These are phyloP conservation scores for Drosophila bocki DNA, from an alignment of 1,140 invertebrate species.

Conservation along the genomic window DNA sequence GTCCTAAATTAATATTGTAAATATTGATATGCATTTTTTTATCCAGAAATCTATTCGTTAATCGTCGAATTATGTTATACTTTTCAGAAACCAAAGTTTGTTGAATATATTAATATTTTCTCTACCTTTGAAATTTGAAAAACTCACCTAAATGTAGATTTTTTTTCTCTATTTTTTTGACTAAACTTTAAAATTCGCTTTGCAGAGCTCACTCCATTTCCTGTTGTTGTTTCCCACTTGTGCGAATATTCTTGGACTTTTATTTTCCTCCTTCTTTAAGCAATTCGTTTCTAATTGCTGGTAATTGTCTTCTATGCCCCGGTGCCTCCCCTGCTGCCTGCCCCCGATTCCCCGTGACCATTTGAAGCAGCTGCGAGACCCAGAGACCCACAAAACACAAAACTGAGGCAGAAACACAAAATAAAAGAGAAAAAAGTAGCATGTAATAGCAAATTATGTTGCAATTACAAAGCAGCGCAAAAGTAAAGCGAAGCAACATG, in stretches of 20 bases:
- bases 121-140: not conserved
- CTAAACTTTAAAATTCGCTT: not conserved
- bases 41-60: not conserved
- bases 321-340: not conserved
- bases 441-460: constrained; percentile 83
- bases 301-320: constrained; percentile 68
- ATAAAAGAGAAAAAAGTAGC: constrained; percentile 42
- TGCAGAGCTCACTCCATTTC: constrained; percentile 25
- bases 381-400: constrained; percentile 81
- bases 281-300: constrained; percentile 83
- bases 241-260: constrained; percentile 45
- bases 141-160: not conserved
- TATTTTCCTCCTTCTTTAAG: constrained; percentile 55
- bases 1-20: too few species aligned
- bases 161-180: not conserved
- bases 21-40: not conserved
- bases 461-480: constrained; percentile 79
- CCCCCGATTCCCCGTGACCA: constrained; percentile 28
- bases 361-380: constrained; percentile 75
- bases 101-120: not conserved
- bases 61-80: not conserved
- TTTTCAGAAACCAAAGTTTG: not conserved
- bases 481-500: constrained; percentile 61
- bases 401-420: constrained; percentile 56
- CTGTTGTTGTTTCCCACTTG: constrained; percentile 30